Evolutionary conservation across 1,140 invertebrate species (phyloP), one percentile per base, ranked within the genome.

Genomic region (Diuraphis noxia): DNA sequence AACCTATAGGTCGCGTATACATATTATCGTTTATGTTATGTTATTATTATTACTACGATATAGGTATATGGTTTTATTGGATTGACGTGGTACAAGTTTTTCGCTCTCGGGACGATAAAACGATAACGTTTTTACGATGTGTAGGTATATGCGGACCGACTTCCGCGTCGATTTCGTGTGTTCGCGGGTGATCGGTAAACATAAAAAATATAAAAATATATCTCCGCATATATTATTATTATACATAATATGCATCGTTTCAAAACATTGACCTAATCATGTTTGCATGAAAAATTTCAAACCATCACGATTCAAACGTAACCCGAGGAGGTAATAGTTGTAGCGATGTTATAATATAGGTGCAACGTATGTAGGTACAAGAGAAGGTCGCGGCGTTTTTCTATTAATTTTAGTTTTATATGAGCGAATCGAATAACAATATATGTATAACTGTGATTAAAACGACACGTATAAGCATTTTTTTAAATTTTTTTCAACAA

Each of bases 201-300:
- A 63, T 46, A 43, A 43, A 49, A 23, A 23, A 79, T n/a, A 82
- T 41, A 7, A 10, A n/a, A 63, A 19, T n/a, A 41, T 40, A 81
- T 23, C 34, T 38, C 52, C 23, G 52, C 40, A 30, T 19, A 30
- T 19, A 63, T 40, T 79, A 23, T 36, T 79, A 36, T 21, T 77
- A 79, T 79, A 13, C 13, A 43, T 43, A 43, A 23, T 36, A 72
- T 79, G 21, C 36, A 36, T 36, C 46, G 46, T 40, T 88, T 63
- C 3, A 88, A 63, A 77, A 89, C 88, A 40, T 40, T 19, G 7
- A 56, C 34, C 36, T 52, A 9, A 88, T 72, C 63, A 72, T 46
- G 88, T 89, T 89, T 63, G 88, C 88, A 89, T 41, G 88, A 89
- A 89, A 72, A 63, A 41, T 38, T 43, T 77, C 8, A 79, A 79